A percentile compares a stretch with the other conserved stretches of the same genome.
Evolutionary conservation across 2,888 invertebrate species (phyloP).

Genomic region (Oeneis ivallda): DNA sequence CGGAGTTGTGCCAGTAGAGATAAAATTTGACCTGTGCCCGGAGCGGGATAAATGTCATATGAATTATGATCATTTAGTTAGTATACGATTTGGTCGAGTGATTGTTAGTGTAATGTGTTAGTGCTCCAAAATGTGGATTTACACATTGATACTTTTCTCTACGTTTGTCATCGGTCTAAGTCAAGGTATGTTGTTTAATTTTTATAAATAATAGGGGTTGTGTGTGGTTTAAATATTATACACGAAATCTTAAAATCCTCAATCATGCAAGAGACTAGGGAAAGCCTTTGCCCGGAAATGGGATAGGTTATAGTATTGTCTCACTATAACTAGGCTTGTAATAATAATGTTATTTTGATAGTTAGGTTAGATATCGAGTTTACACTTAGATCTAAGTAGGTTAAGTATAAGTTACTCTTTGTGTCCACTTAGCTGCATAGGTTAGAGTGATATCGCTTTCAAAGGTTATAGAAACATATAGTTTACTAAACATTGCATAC

Average conservation of each 20-base stretch:
- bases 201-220: background rate
- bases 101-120: constrained; percentile 24
- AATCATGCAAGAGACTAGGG: too few relatives aligned
- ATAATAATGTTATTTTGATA: too few relatives aligned
- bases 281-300: too few relatives aligned
- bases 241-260: too few relatives aligned
- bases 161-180: constrained; percentile 10
- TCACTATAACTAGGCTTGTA: too few relatives aligned
- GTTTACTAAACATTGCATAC: background rate
- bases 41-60: constrained; percentile 30
- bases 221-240: background rate
- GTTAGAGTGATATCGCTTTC: constrained; percentile 3
- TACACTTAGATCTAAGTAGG: too few relatives aligned
- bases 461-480: background rate
- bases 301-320: too few relatives aligned
- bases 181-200: constrained; percentile 20
- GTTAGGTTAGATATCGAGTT: background rate
- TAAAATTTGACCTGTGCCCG: constrained; percentile 39
- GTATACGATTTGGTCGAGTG: constrained; percentile 26
- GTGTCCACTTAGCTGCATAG: background rate
- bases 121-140: constrained; percentile 23
- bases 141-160: constrained; percentile 22
- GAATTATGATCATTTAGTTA: constrained; percentile 31
- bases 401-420: background rate
- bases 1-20: constrained; percentile 25